Evolutionary conservation across 2,888 invertebrate species (phyloP), one percentile per base, ranked within the genome.

Genomic region (Campopleginae sp.): DNA sequence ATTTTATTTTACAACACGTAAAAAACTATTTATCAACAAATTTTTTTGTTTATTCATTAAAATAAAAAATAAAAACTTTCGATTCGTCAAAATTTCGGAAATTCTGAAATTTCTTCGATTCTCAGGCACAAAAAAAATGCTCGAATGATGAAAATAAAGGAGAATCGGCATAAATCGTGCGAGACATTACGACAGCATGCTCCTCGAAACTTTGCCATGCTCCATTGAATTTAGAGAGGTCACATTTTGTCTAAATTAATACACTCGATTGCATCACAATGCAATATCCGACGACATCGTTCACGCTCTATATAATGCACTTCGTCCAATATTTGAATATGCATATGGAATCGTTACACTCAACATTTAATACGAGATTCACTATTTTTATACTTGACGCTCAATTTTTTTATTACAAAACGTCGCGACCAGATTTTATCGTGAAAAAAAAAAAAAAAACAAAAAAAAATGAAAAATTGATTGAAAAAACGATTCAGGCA

Each of bases 171-270:
- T 51, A 0, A 51, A 51, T 51, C 51, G 2, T 51, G 19, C 19
- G 19, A 51, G 19, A 19, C 51, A 19, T n/a, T 51, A n/a, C 51
- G 8, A 54, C 54, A 19, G 1, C 5, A 38, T 38, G 38, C 2
- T 17, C 58, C 23, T 42, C 23, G 23, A 17, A 6, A 58, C 4
- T 58, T 42, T 31, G 27, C 1, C 44, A 31, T 27, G 74, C 44
- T 27, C 27, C 61, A 76, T 65, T 51, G 38, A 51, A 66, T 77
- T 38, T 27, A 54, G 51, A 66, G 48, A 77, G 27, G 65, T 66
- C 65, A 33, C 42, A 42, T 77, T 77, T 54, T 31, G 51, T 46
- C n/a, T 31, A 65, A 66, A 33, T 48, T 48, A 19, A 23, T 27
- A 48, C 42, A 51, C 65, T 51, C 76, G 51, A 61, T 66, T 76